Evolutionary conservation across 2,113 vertebrate genomes (phyloP), one percentile per base, ranked within the genome.

Genomic region (Callopanchax toddi): DNA sequence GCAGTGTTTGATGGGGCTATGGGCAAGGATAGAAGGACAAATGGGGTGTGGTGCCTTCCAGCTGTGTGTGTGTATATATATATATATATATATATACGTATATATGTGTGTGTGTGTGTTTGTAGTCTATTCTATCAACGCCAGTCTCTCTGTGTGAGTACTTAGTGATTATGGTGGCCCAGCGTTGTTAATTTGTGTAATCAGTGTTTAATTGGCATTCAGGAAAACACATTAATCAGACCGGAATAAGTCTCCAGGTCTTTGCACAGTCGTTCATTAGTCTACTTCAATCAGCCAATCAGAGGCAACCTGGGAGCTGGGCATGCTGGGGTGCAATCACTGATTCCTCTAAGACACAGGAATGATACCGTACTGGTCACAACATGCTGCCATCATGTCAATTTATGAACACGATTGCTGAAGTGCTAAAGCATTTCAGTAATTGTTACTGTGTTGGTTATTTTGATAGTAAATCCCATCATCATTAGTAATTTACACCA

Each of bases 191-290:
- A 88, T 88, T 90, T 88, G 86, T 88, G 79, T 88, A 89, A 89
- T 90, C 84, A 86, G 77, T 74, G 82, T 87, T 86, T 87, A 89
- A 89, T 89, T 88, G 82, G 75, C 87, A 82, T 81, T 79, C 81
- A 87, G 81, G 82, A 86, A 87, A 90, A 87, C 81, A 86, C 87
- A 88, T 86, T 88, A 83, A 89, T 89, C 86, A 89, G 79, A 75
- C 66, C 69, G 69, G 75, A 89, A 86, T 76, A 84, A 85, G 80
- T 84, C 78, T 84, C 74, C 57, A 57, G 55, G 34, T 79, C 65
- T 76, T 61, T 63, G 60, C 29, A 44, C 71, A 79, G 67, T 64
- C 71, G 67, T 79, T 86, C 73, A 87, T 86, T 85, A 84, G 78
- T 85, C 43, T 53, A 12, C 71, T 76, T 76, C 78, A 79, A 52